A percentile compares a stretch with the other conserved stretches of the same genome.
phyloP scores from a whole-genome alignment of 2,888 invertebrate species.

The Drosophila formosana region DNA sequence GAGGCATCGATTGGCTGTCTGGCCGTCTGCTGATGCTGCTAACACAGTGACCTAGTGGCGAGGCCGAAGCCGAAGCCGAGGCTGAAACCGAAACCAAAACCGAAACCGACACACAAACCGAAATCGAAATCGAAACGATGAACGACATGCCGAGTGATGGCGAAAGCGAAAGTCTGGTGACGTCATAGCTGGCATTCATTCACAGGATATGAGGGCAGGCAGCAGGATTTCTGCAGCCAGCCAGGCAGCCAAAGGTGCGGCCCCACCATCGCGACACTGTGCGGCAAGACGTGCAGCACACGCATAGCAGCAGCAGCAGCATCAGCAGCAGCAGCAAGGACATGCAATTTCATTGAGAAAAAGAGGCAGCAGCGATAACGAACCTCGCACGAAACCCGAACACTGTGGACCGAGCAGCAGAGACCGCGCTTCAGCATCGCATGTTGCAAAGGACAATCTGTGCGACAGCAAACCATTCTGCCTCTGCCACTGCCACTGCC shows the following conservation, averaged over 20 bases:
- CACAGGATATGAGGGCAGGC: conserved; percentile 74
- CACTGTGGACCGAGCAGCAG: background rate
- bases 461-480: conserved; percentile 39
- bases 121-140: background rate
- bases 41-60: conserved; percentile 85
- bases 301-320: conserved; percentile 18
- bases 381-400: conserved; percentile 1
- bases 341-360: conserved; percentile 7
- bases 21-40: conserved; percentile 41
- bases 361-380: conserved; percentile 11
- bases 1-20: conserved; percentile 41
- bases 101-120: conserved; percentile 5
- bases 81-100: conserved; percentile 14
- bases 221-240: conserved; percentile 26
- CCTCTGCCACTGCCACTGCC: conserved; percentile 4
- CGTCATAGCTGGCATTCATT: conserved; percentile 84
- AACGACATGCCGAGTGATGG: conserved; percentile 23
- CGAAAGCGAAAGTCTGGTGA: conserved; percentile 62
- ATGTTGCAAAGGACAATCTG: conserved; percentile 65
- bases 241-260: conserved; percentile 32
- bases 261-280: conserved; percentile 2
- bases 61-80: conserved; percentile 35
- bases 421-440: conserved; percentile 9
- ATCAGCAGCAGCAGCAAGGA: conserved; percentile 1
- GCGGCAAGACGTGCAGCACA: conserved; percentile 2